Evolutionary conservation across 2,797 vertebrate species (phyloP).

Genomic region (Eremophila alpestris): DNA sequence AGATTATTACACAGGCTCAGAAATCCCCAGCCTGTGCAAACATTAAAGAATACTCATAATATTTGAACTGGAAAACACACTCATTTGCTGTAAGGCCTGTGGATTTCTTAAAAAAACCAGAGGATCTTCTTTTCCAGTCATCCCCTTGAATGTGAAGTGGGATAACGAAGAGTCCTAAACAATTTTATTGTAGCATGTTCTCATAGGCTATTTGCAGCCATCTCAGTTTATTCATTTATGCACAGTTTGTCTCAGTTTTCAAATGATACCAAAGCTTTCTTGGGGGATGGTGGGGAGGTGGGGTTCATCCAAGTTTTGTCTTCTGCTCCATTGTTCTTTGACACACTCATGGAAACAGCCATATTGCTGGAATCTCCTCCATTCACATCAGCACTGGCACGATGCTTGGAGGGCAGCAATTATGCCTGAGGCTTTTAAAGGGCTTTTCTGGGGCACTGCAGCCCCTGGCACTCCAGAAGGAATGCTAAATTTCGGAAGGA

Average conservation of each 20-base stretch:
- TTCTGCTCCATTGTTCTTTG: neutral
- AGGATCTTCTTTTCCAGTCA: slow-evolving; percentile 36
- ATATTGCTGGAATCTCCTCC: neutral
- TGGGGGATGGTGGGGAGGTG: neutral
- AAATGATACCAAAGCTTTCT: neutral
- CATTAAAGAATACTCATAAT: slow-evolving; percentile 63
- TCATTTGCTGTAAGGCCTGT: slow-evolving; percentile 35
- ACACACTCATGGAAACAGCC: neutral
- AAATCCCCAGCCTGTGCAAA: slow-evolving; percentile 53
- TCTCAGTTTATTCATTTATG: slow-evolving; percentile 34
- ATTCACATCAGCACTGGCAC: neutral
- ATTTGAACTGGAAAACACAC: slow-evolving; percentile 58
- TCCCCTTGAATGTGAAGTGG: neutral
- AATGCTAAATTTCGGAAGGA: neutral
- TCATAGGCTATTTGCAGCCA: neutral
- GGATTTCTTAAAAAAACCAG: slow-evolving; percentile 33
- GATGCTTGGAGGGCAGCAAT: neutral
- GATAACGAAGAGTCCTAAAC: slow-evolving; percentile 23
- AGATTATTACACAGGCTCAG: slow-evolving; percentile 30
- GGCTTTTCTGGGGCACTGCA: neutral
- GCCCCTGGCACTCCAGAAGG: neutral
- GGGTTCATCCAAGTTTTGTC: neutral
- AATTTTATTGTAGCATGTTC: neutral
- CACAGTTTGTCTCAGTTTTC: slow-evolving; percentile 41
- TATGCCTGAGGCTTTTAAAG: neutral